A percentile compares a stretch with the other conserved stretches of the same genome.
Evolutionary conservation across 2,113 vertebrate species (phyloP).

Genomic region (Sorex araneus): DNA sequence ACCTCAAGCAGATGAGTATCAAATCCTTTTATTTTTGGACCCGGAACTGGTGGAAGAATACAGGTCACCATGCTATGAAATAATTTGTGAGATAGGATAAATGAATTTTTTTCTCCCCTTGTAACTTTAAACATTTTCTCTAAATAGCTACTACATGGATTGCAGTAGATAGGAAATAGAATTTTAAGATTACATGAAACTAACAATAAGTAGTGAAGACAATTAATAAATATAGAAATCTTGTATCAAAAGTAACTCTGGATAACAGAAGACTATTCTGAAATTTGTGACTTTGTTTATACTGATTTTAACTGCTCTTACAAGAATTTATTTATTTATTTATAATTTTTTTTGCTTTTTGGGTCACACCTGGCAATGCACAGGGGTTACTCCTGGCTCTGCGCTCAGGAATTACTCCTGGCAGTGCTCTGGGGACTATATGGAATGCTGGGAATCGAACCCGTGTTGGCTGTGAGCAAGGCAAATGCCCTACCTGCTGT

Average conservation of each 20-base stretch:
- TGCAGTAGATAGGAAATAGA: neutral
- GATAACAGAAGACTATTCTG: neutral
- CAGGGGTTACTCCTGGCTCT: too few relatives aligned
- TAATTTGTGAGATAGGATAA: constrained; percentile 60
- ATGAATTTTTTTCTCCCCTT: constrained; percentile 28
- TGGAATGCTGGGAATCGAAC: too few relatives aligned
- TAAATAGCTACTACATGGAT: neutral
- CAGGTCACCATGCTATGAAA: constrained; percentile 92
- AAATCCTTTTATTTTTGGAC: constrained; percentile 98
- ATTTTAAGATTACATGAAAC: neutral
- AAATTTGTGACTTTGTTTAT: neutral
- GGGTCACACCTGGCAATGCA: too few relatives aligned
- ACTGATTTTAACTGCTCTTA: constrained; percentile 20
- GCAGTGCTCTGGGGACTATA: too few relatives aligned
- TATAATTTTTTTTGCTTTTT: too few relatives aligned
- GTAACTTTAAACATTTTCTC: constrained; percentile 45
- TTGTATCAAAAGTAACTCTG: neutral
- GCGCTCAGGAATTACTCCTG: too few relatives aligned
- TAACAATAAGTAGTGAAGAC: neutral
- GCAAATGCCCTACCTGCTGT: too few relatives aligned
- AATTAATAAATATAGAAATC: neutral
- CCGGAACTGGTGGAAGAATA: constrained; percentile 95
- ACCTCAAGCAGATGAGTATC: constrained; percentile 96
- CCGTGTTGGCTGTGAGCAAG: too few relatives aligned
- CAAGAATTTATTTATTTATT: too few relatives aligned